Evolutionary conservation across 2,888 invertebrate species (phyloP).

Genomic region (Bhutanitis thaidina): DNA sequence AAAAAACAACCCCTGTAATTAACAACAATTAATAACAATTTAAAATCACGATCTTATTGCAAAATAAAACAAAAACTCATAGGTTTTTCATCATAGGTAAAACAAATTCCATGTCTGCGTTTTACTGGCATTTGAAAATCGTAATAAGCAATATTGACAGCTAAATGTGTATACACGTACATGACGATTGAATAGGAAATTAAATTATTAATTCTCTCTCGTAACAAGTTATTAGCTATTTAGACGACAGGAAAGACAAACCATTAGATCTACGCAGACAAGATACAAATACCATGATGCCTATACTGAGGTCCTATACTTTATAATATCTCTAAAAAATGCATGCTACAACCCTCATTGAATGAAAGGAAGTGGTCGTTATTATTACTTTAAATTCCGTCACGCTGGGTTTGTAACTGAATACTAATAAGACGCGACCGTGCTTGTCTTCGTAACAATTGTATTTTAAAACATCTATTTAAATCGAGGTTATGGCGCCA

Average conservation of each 20-base stretch:
- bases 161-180: no score
- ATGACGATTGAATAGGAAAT: no score
- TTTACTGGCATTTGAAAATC: no score
- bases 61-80: no score
- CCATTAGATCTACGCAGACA: neutral
- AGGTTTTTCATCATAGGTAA: no score
- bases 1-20: no score
- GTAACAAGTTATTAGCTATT: no score
- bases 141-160: no score
- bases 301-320: neutral
- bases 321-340: conserved; percentile 5
- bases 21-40: no score
- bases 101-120: no score
- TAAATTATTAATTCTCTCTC: no score
- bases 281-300: neutral
- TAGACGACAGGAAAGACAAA: conserved; percentile 3
- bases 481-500: neutral
- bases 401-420: conserved; percentile 28
- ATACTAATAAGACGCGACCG: conserved; percentile 26
- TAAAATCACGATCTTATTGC: no score
- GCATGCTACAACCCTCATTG: conserved; percentile 20
- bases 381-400: conserved; percentile 33
- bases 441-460: neutral
- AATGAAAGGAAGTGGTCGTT: conserved; percentile 37
- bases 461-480: neutral